phyloP scores from a whole-genome alignment of 2,113 vertebrate species.

The Tachysurus vachellii region DNA sequence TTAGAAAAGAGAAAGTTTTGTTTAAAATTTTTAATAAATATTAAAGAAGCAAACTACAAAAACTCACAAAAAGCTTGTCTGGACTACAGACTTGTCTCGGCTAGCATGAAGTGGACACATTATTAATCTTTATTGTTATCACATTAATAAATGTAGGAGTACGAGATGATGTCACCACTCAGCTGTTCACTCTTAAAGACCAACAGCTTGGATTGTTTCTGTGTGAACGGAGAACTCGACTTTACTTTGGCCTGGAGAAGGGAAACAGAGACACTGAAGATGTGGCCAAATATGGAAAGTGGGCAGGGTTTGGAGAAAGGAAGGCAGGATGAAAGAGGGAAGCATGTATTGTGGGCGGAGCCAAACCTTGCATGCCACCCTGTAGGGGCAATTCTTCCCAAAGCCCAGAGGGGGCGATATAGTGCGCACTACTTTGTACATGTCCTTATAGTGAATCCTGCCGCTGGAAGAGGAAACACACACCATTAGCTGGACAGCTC shows the following conservation, averaged over 20 bases:
- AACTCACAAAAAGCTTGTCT: not conserved
- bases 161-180: not conserved
- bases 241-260: conserved; percentile 66
- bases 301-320: conserved; percentile 52
- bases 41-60: not conserved
- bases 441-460: conserved; percentile 99
- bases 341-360: conserved; percentile 63
- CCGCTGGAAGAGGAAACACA: conserved; percentile 96
- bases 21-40: not conserved
- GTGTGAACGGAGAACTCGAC: conserved; percentile 61
- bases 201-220: conserved; percentile 55
- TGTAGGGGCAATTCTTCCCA: conserved; percentile 99
- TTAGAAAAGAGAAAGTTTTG: not conserved
- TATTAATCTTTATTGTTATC: not conserved
- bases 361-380: conserved; percentile 99
- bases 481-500: conserved; percentile 66
- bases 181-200: not conserved
- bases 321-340: conserved; percentile 60
- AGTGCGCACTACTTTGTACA: conserved; percentile 99
- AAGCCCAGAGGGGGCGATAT: conserved; percentile 99
- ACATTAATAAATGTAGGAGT: not conserved
- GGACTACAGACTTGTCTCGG: not conserved
- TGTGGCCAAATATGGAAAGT: conserved; percentile 57
- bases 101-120: not conserved
- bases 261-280: conserved; percentile 35